These are phyloP conservation scores for Isichthys henryi DNA, from an alignment of 2,113 vertebrate genomes.

Conservation along the genomic window DNA sequence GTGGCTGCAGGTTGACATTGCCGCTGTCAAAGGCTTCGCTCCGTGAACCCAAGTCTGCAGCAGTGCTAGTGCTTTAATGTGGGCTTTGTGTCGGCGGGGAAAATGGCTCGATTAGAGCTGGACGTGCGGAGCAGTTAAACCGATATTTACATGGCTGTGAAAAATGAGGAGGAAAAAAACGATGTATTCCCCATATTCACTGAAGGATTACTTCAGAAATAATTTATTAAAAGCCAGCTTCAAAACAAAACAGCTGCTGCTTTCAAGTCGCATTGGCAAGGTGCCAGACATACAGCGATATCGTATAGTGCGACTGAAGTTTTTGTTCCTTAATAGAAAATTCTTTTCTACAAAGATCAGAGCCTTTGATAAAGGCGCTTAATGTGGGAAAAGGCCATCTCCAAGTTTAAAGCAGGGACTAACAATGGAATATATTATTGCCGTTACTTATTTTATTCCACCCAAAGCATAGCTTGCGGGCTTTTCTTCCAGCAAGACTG, in stretches of 20 bases:
- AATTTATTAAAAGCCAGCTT: constrained; percentile 49
- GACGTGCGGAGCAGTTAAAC: constrained; percentile 38
- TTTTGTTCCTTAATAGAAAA: constrained; percentile 38
- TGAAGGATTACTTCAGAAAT: constrained; percentile 45
- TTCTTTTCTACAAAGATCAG: constrained; percentile 40
- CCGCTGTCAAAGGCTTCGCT: constrained; percentile 27
- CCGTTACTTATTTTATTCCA: not conserved
- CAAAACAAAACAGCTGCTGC: constrained; percentile 53
- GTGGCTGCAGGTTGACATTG: constrained; percentile 50
- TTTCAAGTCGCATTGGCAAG: constrained; percentile 51
- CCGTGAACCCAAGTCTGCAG: not conserved
- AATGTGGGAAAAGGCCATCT: constrained; percentile 22
- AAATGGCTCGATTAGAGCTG: constrained; percentile 19
- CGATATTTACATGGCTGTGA: constrained; percentile 46
- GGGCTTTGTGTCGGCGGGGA: constrained; percentile 20
- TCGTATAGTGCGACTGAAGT: constrained; percentile 40
- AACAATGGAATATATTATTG: constrained; percentile 3
- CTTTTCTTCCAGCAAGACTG: not conserved
- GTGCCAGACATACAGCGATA: constrained; percentile 46
- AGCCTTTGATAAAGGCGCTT: constrained; percentile 28
- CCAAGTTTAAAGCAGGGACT: not conserved
- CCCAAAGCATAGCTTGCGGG: not conserved
- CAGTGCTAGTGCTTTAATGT: not conserved
- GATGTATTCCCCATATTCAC: constrained; percentile 40
- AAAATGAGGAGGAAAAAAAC: constrained; percentile 34